Evolutionary conservation across 2,113 vertebrate species (phyloP).

Genomic region (Lepisosteus oculatus): DNA sequence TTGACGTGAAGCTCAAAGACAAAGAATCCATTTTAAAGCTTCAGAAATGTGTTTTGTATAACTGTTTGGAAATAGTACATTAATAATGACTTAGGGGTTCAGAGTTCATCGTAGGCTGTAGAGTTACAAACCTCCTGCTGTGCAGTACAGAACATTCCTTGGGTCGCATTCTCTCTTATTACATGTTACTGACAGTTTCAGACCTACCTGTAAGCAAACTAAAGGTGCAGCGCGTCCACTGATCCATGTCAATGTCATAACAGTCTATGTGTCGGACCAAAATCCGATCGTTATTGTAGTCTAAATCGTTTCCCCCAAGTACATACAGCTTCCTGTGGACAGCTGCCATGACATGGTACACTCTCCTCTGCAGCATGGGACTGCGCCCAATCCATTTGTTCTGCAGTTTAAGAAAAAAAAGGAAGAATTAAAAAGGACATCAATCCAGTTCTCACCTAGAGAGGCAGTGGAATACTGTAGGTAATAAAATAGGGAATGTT

Average conservation of each 20-base stretch:
- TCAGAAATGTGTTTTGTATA: too few relatives aligned
- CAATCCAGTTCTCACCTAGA: background rate
- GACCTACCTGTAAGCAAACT: slow-evolving; percentile 84
- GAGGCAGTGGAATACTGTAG: slow-evolving; percentile 32
- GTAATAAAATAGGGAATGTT: slow-evolving; percentile 6
- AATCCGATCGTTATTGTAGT: slow-evolving; percentile 94
- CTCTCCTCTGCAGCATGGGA: slow-evolving; percentile 91
- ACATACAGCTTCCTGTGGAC: slow-evolving; percentile 90
- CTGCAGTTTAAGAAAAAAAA: slow-evolving; percentile 48
- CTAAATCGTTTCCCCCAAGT: slow-evolving; percentile 90
- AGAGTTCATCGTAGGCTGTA: background rate
- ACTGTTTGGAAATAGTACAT: too few relatives aligned
- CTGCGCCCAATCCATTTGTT: slow-evolving; percentile 89
- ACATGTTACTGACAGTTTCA: background rate
- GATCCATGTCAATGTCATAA: slow-evolving; percentile 87
- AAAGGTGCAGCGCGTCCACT: slow-evolving; percentile 92
- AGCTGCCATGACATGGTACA: slow-evolving; percentile 95
- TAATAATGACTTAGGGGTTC: background rate
- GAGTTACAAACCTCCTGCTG: background rate
- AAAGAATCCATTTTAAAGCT: too few relatives aligned
- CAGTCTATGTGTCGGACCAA: slow-evolving; percentile 93
- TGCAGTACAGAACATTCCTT: background rate
- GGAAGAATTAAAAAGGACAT: background rate
- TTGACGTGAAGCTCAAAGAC: background rate
- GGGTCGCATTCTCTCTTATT: background rate